Evolutionary conservation across 1,140 invertebrate genomes (phyloP), one percentile per base, ranked within the genome.

Genomic region (Parapsyche elsis): DNA sequence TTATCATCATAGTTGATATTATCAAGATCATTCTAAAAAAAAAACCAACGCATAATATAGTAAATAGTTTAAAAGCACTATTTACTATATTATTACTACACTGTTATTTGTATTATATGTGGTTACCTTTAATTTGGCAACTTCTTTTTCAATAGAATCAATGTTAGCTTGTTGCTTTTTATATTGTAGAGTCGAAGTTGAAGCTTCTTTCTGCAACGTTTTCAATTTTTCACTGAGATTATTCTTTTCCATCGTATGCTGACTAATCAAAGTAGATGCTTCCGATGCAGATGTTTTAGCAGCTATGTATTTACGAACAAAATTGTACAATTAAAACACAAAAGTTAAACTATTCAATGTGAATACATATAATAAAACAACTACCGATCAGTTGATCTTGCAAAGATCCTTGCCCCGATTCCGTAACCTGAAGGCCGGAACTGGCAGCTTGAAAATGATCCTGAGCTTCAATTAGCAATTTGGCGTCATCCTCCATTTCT

Each of bases 341-440:
- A 38, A 38, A 38, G 7, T 38, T 38, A 38, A n/a, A 38, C 7
- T 38, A 38, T 38, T 21, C 9, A 67, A 67, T 67, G 7, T 12
- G 61, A 10, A 67, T 67, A 67, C 12, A 67, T 9, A n/a, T n/a
- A n/a, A n/a, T n/a, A n/a, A n/a, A n/a, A n/a, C n/a, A n/a, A n/a
- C n/a, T 86, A 94, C 94, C 91, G 84, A 97, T 97, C 0, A 98
- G 88, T 85, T 98, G 96, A 82, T 98, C 95, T 86, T 96, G 94
- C 19, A 98, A 88, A 5, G 96, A 96, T n/a, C 94, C 92, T 77
- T 93, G 93, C 86, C 94, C 91, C 14, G 96, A 96, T n/a, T 94
- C 93, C 78, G 92, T 94, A 24, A 93, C 92, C 38, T 96, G 92
- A 64, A 95, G 88, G 23, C 97, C 97, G 23, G 94, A 90, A 85